Percentiles rank a stretch among this genome's conserved stretches.
These are phyloP conservation scores for Theretra japonica DNA, from an alignment of 2,888 invertebrate species.

Conservation along the genomic window DNA sequence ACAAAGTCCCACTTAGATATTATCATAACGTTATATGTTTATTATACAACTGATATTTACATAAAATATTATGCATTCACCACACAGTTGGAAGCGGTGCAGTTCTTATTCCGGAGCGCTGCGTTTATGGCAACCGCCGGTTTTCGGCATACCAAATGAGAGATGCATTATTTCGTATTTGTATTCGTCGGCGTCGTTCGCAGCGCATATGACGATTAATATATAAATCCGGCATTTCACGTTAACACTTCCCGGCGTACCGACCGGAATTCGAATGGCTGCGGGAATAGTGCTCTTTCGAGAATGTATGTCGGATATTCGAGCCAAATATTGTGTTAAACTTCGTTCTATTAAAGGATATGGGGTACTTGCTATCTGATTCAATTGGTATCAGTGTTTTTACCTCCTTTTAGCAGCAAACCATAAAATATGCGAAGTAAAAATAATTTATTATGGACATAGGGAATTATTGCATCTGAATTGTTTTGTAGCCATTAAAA, in stretches of 20 bases:
- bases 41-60: conserved; percentile 11
- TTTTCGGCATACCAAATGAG: conserved; percentile 35
- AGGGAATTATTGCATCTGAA: too few relatives aligned
- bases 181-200: not conserved
- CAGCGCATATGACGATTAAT: conserved; percentile 18
- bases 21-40: not conserved
- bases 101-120: conserved; percentile 39
- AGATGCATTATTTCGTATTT: conserved; percentile 22
- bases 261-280: conserved; percentile 7
- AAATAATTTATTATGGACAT: too few relatives aligned
- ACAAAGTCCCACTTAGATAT: not conserved
- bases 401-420: too few relatives aligned
- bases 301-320: not conserved
- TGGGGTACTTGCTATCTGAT: too few relatives aligned
- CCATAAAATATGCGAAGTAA: too few relatives aligned
- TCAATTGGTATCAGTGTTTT: too few relatives aligned
- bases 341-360: too few relatives aligned
- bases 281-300: not conserved
- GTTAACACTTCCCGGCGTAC: not conserved
- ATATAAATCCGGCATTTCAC: conserved; percentile 14
- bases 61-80: conserved; percentile 45
- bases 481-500: too few relatives aligned
- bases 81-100: conserved; percentile 42
- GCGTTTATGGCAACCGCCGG: conserved; percentile 35
- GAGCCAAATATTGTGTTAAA: not conserved